phyloP scores from a whole-genome alignment of 2,888 invertebrate species.

The Orthosia cruda region DNA sequence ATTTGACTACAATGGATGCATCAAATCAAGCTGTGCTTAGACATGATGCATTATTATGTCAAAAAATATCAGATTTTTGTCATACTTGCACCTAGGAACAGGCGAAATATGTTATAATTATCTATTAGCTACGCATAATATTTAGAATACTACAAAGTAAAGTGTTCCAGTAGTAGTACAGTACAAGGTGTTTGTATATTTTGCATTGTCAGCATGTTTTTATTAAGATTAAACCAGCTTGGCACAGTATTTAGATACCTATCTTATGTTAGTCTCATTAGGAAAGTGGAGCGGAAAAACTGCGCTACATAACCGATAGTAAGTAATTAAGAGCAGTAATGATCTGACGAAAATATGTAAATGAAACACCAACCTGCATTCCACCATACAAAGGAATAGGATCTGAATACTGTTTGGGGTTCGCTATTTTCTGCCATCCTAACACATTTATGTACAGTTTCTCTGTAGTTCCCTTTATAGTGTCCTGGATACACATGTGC shows the following conservation, averaged over 20 bases:
- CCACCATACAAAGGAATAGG: constrained; percentile 94
- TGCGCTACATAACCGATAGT: constrained; percentile 17
- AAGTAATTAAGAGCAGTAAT: constrained; percentile 11
- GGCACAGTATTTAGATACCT: background rate
- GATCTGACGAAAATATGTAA: constrained; percentile 19
- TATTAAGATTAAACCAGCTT: background rate
- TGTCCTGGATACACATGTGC: constrained; percentile 94
- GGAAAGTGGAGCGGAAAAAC: constrained; percentile 42
- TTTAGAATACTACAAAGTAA: background rate
- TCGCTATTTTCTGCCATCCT: constrained; percentile 94
- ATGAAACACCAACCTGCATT: constrained; percentile 91
- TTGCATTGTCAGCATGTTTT: constrained; percentile 5
- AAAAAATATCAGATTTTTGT: background rate
- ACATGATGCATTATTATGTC: no score
- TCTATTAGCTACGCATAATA: background rate
- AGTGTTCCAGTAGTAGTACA: no score
- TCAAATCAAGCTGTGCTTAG: no score
- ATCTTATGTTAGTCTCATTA: background rate
- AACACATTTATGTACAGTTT: constrained; percentile 93
- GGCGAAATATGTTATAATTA: background rate
- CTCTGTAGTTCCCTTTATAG: constrained; percentile 92
- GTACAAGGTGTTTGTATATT: background rate
- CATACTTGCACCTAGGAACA: background rate
- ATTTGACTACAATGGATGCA: background rate
- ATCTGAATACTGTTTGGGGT: constrained; percentile 93